Evolutionary conservation across 2,888 invertebrate genomes (phyloP).

Genomic region (Carpatolechia fugitivella): DNA sequence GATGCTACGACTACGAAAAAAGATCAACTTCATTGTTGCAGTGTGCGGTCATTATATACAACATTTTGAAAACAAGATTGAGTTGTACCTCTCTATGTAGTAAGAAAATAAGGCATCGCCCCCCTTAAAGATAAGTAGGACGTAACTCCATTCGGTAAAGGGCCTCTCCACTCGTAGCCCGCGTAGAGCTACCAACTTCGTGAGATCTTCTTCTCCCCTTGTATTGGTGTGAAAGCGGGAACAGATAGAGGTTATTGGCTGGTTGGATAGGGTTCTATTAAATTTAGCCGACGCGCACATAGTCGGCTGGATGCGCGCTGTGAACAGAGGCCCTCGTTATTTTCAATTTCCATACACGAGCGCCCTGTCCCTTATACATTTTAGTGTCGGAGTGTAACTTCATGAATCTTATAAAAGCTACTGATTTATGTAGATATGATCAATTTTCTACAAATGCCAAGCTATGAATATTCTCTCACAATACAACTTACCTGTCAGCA

Average conservation of each 20-base stretch:
- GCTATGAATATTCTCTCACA: no score
- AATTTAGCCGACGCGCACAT: slow-evolving; percentile 55
- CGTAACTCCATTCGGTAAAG: slow-evolving; percentile 77
- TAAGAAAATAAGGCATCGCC: slow-evolving; percentile 74
- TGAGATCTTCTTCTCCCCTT: slow-evolving; percentile 52
- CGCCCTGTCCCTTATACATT: slow-evolving; percentile 63
- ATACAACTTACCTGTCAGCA: no score
- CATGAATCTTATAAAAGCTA: slow-evolving; percentile 73
- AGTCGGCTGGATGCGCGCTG: slow-evolving; percentile 70
- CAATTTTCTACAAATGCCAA: neutral
- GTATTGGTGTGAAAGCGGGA: slow-evolving; percentile 53
- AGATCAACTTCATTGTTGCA: neutral
- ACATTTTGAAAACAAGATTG: slow-evolving; percentile 58
- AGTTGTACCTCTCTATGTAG: slow-evolving; percentile 58
- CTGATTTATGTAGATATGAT: slow-evolving; percentile 47
- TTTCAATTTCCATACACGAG: slow-evolving; percentile 78
- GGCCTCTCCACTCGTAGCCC: slow-evolving; percentile 69
- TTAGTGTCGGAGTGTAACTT: slow-evolving; percentile 69
- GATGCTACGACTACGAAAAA: neutral
- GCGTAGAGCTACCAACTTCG: slow-evolving; percentile 60
- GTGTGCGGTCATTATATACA: slow-evolving; percentile 50
- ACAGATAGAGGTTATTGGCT: slow-evolving; percentile 56
- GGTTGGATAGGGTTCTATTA: slow-evolving; percentile 55
- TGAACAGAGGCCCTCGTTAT: slow-evolving; percentile 76
- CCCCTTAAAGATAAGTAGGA: slow-evolving; percentile 75